phyloP scores from a whole-genome alignment of 2,888 invertebrate species.

The Metallyticus violacea region DNA sequence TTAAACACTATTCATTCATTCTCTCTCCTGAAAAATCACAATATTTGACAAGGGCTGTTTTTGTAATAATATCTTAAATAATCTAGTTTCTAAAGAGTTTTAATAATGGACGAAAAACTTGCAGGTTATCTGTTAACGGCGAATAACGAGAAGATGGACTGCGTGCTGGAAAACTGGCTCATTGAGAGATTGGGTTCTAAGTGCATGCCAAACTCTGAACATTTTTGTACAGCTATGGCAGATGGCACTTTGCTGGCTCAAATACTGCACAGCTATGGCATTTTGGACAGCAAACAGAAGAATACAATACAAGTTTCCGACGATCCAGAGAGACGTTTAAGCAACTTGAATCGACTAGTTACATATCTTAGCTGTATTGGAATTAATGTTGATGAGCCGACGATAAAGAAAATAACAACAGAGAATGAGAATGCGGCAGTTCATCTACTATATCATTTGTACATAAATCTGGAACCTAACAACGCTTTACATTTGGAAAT shows the following conservation, averaged over 20 bases:
- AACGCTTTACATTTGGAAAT: slow-evolving; percentile 56
- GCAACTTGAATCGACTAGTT: slow-evolving; percentile 14
- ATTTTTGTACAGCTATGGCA: slow-evolving; percentile 56
- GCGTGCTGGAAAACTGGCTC: slow-evolving; percentile 60
- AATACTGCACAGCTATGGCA: slow-evolving; percentile 56
- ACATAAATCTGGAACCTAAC: slow-evolving; percentile 57
- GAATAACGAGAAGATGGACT: slow-evolving; percentile 35
- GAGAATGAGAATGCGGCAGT: slow-evolving; percentile 53
- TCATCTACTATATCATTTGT: slow-evolving; percentile 60
- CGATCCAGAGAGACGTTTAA: background rate
- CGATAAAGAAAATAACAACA: slow-evolving; percentile 51
- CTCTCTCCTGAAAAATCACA: no score
- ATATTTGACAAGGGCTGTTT: no score
- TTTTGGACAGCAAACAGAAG: slow-evolving; percentile 52
- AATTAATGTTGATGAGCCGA: slow-evolving; percentile 48
- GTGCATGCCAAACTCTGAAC: slow-evolving; percentile 53
- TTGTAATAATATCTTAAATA: no score
- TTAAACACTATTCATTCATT: no score
- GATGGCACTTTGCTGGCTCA: slow-evolving; percentile 58
- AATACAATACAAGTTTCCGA: background rate
- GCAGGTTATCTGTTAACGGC: no score
- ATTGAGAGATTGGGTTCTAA: slow-evolving; percentile 54
- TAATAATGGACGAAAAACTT: no score
- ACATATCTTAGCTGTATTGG: slow-evolving; percentile 55
- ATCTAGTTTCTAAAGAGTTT: no score